phyloP scores from a whole-genome alignment of 53 echinoderm and acorn worm species.

The Crossaster papposus region DNA sequence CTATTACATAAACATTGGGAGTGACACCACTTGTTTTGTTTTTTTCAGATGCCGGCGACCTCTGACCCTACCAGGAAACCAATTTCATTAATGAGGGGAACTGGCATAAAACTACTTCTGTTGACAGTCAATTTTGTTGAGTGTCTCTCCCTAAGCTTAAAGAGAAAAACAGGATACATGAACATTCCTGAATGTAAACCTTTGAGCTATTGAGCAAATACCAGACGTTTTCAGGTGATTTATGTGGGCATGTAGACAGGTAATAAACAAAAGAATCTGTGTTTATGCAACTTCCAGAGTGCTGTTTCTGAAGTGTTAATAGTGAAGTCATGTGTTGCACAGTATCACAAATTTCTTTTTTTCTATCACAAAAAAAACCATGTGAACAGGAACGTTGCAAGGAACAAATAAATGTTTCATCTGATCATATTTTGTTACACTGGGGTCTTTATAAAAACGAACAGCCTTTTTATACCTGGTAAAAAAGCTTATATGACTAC shows the following conservation, averaged over 20 bases:
- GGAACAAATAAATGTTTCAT: too few relatives aligned
- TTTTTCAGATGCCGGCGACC: not conserved
- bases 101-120: conserved; percentile 5
- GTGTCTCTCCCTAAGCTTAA: not conserved
- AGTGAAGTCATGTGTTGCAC: not conserved
- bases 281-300: conserved; percentile 47
- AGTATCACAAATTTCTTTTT: too few relatives aligned
- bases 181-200: not conserved
- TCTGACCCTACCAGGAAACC: conserved; percentile 31
- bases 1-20: conserved; percentile 41
- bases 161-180: not conserved
- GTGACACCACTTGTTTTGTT: conserved; percentile 26
- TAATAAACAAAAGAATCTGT: conserved; percentile 29
- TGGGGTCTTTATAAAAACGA: not conserved
- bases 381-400: too few relatives aligned
- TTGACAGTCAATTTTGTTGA: conserved; percentile 2
- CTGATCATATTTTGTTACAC: not conserved
- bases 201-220: not conserved
- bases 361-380: too few relatives aligned
- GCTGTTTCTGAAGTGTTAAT: not conserved
- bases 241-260: conserved; percentile 25
- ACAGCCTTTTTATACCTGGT: too few relatives aligned
- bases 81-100: conserved; percentile 10
- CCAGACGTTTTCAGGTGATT: conserved; percentile 22
- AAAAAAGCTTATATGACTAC: too few relatives aligned